Conservation (phyloP, 2,888 invertebrate species). For the Drosophila ustulata region DNA sequence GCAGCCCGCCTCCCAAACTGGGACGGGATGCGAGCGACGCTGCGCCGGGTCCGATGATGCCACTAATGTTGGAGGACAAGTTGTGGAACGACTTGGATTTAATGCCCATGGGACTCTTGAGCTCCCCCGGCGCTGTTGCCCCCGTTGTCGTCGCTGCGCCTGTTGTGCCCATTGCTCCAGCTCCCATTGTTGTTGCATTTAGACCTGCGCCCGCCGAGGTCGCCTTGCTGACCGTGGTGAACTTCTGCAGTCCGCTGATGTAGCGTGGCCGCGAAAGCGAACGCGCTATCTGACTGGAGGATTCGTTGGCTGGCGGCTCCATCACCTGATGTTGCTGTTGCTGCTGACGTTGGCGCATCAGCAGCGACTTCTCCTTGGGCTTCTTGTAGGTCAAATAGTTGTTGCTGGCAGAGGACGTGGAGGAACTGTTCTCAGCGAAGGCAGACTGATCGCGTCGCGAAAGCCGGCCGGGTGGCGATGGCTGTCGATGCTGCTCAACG, state of each 20-base stretch:
- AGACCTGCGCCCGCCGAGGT: slow-evolving; percentile 81
- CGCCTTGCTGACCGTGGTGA: slow-evolving; percentile 80
- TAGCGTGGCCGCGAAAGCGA: slow-evolving; percentile 84
- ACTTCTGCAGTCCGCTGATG: slow-evolving; percentile 82
- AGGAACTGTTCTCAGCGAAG: slow-evolving; percentile 29
- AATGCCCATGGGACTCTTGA: slow-evolving; percentile 84
- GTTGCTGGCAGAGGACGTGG: slow-evolving; percentile 30
- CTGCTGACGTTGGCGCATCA: slow-evolving; percentile 39
- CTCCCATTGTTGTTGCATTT: slow-evolving; percentile 45
- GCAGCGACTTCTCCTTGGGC: slow-evolving; percentile 76
- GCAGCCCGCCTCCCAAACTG: slow-evolving; percentile 62
- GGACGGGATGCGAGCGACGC: slow-evolving; percentile 39
- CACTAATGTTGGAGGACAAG: slow-evolving; percentile 76
- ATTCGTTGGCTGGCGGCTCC: slow-evolving; percentile 18
- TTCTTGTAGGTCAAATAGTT: slow-evolving; percentile 83
- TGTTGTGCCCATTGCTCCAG: slow-evolving; percentile 16
- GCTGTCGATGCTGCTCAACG: slow-evolving; percentile 21
- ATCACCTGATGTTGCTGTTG: slow-evolving; percentile 35
- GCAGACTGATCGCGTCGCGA: slow-evolving; percentile 76
- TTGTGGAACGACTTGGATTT: slow-evolving; percentile 85
- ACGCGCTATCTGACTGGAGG: slow-evolving; percentile 43
- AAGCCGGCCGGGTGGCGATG: slow-evolving; percentile 55
- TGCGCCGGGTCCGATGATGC: slow-evolving; percentile 29
- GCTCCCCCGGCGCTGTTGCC: slow-evolving; percentile 50
- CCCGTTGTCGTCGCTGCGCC: slow-evolving; percentile 25